A percentile compares a stretch with the other conserved stretches of the same genome.
These are phyloP conservation scores for Phylloscopus trochiloides DNA, from an alignment of 2,113 vertebrate species.

Conservation along the genomic window DNA sequence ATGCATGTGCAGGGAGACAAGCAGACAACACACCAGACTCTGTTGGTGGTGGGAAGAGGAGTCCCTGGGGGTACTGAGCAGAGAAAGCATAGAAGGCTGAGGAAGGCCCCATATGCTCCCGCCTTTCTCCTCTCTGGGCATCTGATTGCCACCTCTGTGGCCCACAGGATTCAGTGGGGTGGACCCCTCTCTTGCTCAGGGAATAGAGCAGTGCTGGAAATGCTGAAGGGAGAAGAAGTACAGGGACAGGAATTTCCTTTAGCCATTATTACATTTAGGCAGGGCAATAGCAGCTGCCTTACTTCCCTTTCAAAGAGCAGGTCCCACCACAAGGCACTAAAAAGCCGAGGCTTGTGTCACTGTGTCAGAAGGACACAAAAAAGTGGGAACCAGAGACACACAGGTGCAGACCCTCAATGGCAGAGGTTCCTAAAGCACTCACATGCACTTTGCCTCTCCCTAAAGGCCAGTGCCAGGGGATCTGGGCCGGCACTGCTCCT, in stretches of 20 bases:
- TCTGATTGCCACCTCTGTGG: background rate
- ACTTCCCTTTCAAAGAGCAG: background rate
- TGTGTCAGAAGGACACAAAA: background rate
- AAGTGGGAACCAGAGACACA: background rate
- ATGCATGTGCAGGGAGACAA: background rate
- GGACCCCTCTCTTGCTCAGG: background rate
- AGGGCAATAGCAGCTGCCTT: background rate
- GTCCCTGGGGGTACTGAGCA: background rate
- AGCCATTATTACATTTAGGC: background rate
- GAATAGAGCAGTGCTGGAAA: background rate
- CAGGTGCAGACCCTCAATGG: fast-evolving
- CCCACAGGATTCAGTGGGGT: too few species aligned
- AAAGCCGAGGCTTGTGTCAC: background rate
- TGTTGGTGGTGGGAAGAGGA: fast-evolving
- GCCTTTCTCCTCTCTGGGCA: background rate
- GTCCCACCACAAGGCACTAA: background rate
- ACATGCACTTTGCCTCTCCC: fast-evolving
- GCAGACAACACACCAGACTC: background rate
- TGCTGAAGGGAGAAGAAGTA: background rate
- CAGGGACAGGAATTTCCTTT: background rate
- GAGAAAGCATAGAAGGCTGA: background rate
- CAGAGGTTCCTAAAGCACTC: background rate
- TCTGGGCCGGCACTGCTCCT: background rate
- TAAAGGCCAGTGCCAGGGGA: background rate
- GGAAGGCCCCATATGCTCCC: background rate